Evolutionary conservation across 2,888 invertebrate species (phyloP).

Genomic region (Hesperia comma): DNA sequence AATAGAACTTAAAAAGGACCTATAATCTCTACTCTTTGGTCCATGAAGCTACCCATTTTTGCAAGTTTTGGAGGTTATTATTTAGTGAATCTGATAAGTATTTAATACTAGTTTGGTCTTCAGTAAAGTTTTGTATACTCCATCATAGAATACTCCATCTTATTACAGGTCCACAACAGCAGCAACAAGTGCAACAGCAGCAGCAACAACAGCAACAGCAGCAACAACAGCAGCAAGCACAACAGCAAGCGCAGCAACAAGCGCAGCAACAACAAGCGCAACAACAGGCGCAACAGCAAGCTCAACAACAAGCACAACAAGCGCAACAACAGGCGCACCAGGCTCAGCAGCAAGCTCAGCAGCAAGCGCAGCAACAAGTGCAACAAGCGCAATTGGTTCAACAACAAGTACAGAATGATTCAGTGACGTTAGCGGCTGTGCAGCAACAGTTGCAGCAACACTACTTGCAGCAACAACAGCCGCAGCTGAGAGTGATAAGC

Average conservation of each 20-base stretch:
- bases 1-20: no score
- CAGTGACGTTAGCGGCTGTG: constrained; percentile 76
- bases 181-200: constrained; percentile 53
- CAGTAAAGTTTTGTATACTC: no score
- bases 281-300: constrained; percentile 47
- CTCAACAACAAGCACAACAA: constrained; percentile 53
- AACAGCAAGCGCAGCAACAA: constrained; percentile 52
- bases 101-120: no score
- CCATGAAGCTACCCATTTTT: no score
- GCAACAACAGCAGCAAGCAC: constrained; percentile 55
- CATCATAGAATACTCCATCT: neutral
- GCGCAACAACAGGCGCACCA: constrained; percentile 65
- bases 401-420: constrained; percentile 70
- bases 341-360: constrained; percentile 53
- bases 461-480: constrained; percentile 79
- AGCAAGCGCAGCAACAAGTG: constrained; percentile 66
- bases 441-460: constrained; percentile 79
- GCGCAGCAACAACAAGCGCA: constrained; percentile 48
- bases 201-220: constrained; percentile 47
- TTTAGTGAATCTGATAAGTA: no score
- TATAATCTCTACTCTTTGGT: no score
- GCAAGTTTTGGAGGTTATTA: no score
- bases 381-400: constrained; percentile 67
- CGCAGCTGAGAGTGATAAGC: constrained; percentile 84
- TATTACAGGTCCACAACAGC: constrained; percentile 49